Base-by-base conservation (phyloP, 2,113 vertebrate species). In the Dromiciops gliroides region DNA sequence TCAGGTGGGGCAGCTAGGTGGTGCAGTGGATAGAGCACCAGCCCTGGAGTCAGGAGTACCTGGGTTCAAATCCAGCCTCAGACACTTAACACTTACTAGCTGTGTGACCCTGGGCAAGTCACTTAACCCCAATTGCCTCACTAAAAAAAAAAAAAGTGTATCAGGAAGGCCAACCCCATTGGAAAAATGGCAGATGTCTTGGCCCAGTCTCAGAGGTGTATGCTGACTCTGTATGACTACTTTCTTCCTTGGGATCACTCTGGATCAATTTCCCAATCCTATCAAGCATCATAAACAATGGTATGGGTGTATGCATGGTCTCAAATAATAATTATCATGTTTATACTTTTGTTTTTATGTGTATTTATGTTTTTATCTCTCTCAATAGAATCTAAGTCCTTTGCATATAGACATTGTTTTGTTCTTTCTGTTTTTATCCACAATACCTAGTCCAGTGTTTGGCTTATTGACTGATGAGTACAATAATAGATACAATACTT, bases 401-500 rank as follows among this genome's bases (percentile, higher is more conserved):
- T 67, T 67, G 11, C 11, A 14, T 67, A 3, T 16, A 28, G 56
- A 67, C 6, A 67, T 67, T 37, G 3, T 67, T 75, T n/a, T 75
- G 5, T 75, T 60, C 56, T 75, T 75, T 75, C 37, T 44, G 16
- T 75, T 75, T 75, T 16, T 75, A 7, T 44, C n/a, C 8, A 49
- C 3, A 37, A 0, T 90, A 47, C 90, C 93, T 25, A 92, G 50
- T 31, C 83, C 12, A 83, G 24, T 52, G 10, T 14, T 83, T 8
- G 0, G 26, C 3, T 48, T 90, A 51, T n/a, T 47, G 92, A 95
- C 6, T 60, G 88, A 89, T 44, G 37, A 3, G 37, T 49, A 8
- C 47, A 47, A 93, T 91, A 92, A 89, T 91, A 93, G 90, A n/a
- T 37, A n/a, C n/a, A 67, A 31, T 16, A 67, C 12, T 67, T n/a